Base-by-base conservation (phyloP, 1,140 invertebrate genomes). In the Paracyclopina nana region DNA sequence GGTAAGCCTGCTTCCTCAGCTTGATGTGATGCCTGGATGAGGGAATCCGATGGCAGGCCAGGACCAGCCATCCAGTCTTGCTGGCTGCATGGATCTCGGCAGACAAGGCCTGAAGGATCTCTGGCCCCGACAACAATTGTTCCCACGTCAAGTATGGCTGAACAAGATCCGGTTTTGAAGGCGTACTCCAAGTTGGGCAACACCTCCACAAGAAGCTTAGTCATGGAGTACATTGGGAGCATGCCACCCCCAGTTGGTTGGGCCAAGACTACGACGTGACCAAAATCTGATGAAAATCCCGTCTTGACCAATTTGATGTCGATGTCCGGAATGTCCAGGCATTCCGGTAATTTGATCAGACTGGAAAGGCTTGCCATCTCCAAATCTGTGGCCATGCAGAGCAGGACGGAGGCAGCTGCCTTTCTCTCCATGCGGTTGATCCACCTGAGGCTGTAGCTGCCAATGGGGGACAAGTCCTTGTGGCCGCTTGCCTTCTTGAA, bases 181-280 rank as follows among this genome's bases (percentile, higher is more conserved):
- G 34, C 34, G 20, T 38, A 20, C 34, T 38, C 34, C 34, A 38
- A 38, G 20, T 38, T 38, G 34, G 34, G 34, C 34, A 38, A 38
- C n/a, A 38, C 20, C n/a, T 20, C 34, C 14, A 38, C 34, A 38
- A 38, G 34, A 16, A 38, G 20, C 20, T 38, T 38, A 20, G 34
- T 38, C 34, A 38, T 38, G 14, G n/a, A n/a, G 34, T 38, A 38
- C 34, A 4, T 38, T 38, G 34, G 34, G 8, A 16, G 20, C 14
- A n/a, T 20, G 20, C 34, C 34, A n/a, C 20, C 20, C 14, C 20
- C 34, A 16, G 9, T 16, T 20, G 34, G 34, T 38, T 38, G n/a
- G 5, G n/a, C 34, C n/a, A 38, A 20, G 34, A 38, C 34, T 5
- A 38, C 20, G 20, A 38, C 20, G n/a, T 20, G 14, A 16, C n/a